phyloP scores from a whole-genome alignment of 2,113 vertebrate species.

The Cariama cristata region DNA sequence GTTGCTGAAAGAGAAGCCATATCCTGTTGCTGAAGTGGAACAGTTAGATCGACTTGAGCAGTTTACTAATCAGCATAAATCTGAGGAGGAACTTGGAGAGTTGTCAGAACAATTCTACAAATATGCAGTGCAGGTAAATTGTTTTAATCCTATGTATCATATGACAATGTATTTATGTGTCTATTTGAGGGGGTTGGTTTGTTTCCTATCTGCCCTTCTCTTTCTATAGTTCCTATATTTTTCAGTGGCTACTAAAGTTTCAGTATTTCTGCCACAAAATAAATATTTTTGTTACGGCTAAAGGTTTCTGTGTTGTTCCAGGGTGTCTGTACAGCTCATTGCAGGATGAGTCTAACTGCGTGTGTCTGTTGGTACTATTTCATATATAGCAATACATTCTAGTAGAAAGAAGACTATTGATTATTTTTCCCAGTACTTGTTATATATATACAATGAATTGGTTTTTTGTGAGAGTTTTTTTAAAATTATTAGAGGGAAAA shows the following conservation, averaged over 20 bases:
- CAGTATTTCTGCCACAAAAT: background rate
- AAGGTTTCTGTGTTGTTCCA: background rate
- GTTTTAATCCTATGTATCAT: background rate
- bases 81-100: constrained; percentile 84
- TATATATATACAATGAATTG: rapidly evolving
- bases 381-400: background rate
- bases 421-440: background rate
- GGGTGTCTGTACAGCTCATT: background rate
- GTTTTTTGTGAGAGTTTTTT: background rate
- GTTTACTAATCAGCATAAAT: constrained; percentile 75
- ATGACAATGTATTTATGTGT: rapidly evolving
- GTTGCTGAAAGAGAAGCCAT: constrained; percentile 89
- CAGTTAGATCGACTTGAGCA: constrained; percentile 93
- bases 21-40: constrained; percentile 89
- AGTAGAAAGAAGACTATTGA: background rate
- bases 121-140: constrained; percentile 88
- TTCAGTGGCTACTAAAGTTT: background rate
- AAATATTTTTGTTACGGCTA: background rate
- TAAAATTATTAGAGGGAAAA: background rate
- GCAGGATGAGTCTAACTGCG: background rate
- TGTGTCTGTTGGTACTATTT: background rate
- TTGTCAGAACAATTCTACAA: constrained; percentile 91
- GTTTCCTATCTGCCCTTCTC: background rate
- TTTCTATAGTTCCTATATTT: background rate
- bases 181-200: rapidly evolving